Evolutionary conservation across 2,113 vertebrate genomes (phyloP).

Genomic region (Ahaetulla prasina): DNA sequence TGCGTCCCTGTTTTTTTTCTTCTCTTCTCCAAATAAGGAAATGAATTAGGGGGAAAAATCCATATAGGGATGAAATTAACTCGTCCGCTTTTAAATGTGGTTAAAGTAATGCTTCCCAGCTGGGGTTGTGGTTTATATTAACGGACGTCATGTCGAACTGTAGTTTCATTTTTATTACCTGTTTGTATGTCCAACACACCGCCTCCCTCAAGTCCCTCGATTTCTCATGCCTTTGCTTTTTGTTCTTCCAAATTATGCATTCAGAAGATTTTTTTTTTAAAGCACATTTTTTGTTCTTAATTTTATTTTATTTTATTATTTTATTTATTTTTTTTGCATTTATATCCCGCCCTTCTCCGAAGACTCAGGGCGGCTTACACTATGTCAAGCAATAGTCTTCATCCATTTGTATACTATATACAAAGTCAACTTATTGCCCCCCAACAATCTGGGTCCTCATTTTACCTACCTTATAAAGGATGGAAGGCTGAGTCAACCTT

Average conservation of each 20-base stretch:
- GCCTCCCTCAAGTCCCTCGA: no score
- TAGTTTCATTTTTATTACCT: not conserved
- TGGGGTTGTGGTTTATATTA: constrained; percentile 19
- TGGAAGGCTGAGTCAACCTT: no score
- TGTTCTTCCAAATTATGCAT: not conserved
- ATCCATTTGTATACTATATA: no score
- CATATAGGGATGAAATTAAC: not conserved
- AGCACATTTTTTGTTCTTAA: not conserved
- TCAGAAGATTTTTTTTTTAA: not conserved
- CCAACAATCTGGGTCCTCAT: no score
- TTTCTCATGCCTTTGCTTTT: not conserved
- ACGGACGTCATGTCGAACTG: not conserved
- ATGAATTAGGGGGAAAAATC: not conserved
- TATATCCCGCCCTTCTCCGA: no score
- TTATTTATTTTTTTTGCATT: no score
- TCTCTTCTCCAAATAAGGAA: not conserved
- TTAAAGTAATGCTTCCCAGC: not conserved
- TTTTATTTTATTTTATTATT: no score
- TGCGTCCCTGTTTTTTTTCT: not conserved
- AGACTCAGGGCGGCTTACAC: no score
- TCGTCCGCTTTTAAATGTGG: not conserved
- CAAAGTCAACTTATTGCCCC: no score
- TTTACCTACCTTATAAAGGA: no score
- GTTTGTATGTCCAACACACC: not conserved
- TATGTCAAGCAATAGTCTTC: no score